These are phyloP conservation scores for Variabilichromis moorii DNA, from an alignment of 2,113 vertebrate genomes.

Conservation along the genomic window DNA sequence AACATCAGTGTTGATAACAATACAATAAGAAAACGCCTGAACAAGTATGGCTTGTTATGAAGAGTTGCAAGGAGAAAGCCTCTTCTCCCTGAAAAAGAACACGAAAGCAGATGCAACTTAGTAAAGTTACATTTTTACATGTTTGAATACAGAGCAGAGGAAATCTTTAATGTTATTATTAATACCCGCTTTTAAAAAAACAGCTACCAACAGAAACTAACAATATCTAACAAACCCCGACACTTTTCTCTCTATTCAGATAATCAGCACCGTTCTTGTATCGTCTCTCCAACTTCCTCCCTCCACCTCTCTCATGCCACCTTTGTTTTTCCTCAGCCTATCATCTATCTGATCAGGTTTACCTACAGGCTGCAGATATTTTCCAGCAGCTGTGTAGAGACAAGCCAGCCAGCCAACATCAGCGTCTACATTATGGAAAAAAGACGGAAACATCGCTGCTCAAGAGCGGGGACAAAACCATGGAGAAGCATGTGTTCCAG, in stretches of 20 bases:
- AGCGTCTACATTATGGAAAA: slow-evolving; percentile 64
- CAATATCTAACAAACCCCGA: background rate
- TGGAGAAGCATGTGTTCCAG: slow-evolving; percentile 67
- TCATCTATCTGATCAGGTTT: slow-evolving; percentile 67
- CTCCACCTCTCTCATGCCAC: background rate
- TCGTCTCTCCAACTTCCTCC: background rate
- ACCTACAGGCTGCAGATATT: slow-evolving; percentile 77
- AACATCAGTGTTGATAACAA: background rate
- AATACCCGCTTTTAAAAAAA: background rate
- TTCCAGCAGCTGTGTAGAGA: slow-evolving; percentile 75
- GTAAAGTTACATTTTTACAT: background rate
- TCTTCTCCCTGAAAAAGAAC: background rate
- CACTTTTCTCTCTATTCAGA: background rate
- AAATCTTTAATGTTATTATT: background rate
- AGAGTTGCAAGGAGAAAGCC: background rate
- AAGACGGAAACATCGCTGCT: background rate
- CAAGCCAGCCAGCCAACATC: slow-evolving; percentile 45
- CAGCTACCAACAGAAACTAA: background rate
- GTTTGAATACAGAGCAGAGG: background rate
- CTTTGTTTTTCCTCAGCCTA: background rate
- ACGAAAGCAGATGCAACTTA: background rate
- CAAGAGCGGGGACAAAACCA: slow-evolving; percentile 53
- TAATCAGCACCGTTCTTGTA: background rate
- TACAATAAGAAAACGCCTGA: background rate
- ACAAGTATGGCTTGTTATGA: background rate